phyloP scores from a whole-genome alignment of 1,140 invertebrate genomes.

The Drosophila erecta region DNA sequence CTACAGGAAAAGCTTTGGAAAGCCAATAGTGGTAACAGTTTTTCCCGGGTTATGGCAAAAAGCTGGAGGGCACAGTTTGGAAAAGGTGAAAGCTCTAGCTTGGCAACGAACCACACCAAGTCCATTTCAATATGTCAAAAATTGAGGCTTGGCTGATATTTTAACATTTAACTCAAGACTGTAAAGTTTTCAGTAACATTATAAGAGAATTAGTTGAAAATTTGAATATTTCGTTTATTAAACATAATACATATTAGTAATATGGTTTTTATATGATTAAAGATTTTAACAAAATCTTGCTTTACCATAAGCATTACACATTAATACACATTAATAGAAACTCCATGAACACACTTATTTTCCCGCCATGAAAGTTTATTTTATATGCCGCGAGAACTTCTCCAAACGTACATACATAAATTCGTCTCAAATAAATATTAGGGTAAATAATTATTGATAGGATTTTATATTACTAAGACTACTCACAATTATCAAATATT shows the following conservation, averaged over 20 bases:
- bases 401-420: neutral
- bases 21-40: constrained; percentile 53
- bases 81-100: constrained; percentile 20
- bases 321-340: neutral
- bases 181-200: neutral
- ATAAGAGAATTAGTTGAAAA: neutral
- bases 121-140: neutral
- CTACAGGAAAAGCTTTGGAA: constrained; percentile 54
- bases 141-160: neutral
- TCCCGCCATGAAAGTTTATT: neutral
- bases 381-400: neutral
- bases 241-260: too few species aligned
- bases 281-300: too few species aligned
- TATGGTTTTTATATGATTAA: too few species aligned
- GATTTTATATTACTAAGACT: neutral
- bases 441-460: too few species aligned
- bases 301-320: too few species aligned
- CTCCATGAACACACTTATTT: neutral
- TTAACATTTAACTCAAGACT: neutral
- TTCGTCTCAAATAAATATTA: neutral
- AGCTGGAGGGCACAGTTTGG: constrained; percentile 4
- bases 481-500: neutral
- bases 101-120: neutral
- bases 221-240: neutral
- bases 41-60: constrained; percentile 32